Base-by-base conservation (phyloP, 2,113 vertebrate species). In the Clarias macrocephalus region DNA sequence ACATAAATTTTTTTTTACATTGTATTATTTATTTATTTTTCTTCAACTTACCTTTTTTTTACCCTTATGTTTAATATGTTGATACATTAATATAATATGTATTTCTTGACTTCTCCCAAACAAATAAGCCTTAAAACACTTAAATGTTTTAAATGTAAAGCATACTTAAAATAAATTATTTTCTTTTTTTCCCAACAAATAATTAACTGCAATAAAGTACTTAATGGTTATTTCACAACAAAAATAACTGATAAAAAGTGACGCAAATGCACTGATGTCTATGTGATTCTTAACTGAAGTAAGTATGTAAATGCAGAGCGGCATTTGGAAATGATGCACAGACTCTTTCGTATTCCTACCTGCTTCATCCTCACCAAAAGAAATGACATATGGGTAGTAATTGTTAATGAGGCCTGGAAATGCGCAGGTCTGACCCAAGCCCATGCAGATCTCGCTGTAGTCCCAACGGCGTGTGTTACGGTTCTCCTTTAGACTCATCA, bases 361-460 rank as follows among this genome's bases (percentile, higher is more conserved):
- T 65, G 98, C 96, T 94, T 99, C 98, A 21, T 99, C 98, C 91
- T 99, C 98, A 5, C 95, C 97, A 3, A 99, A 99, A 82, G 98
- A 99, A 91, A 99, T 99, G 89, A 99, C 96, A 85, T 98, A 96
- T 0, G 95, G 97, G 62, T 97, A 94, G 89, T 99, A 99, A 93
- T 97, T 97, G 93, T 99, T 98, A 92, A 98, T 97, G 88, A 99
- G 95, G 8, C 96, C 96, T 0, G 98, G 97, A 88, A 99, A 99
- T 28, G 94, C 90, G 8, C 98, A 99, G 0, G 97, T 98, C 90
- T 94, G 95, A 19, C 97, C 97, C 0, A 82, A 91, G 21, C 98
- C 98, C 98, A 99, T 99, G 91, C 98, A 99, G 90, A 99, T 95
- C 92, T 99, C 97, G 21, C 84, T 96, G 92, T 99, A 97, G 11